Conservation (phyloP, 1,140 invertebrate genomes). For the Diachasma alloeum region DNA sequence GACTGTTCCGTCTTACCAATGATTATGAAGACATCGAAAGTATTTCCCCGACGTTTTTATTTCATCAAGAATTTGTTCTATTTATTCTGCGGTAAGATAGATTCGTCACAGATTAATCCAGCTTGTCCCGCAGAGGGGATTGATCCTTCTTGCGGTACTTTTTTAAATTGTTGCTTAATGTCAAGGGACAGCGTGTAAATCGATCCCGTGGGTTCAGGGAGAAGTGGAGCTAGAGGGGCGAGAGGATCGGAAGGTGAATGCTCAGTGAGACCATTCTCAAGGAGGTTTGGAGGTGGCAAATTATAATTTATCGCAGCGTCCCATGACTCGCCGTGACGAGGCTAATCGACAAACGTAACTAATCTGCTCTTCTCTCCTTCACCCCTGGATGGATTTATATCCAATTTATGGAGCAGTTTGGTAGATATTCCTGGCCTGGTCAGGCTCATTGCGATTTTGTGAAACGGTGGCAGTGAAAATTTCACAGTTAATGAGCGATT, state of each 20-base stretch:
- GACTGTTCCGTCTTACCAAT: too few species aligned
- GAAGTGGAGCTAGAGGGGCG: too few species aligned
- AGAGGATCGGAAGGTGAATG: background rate
- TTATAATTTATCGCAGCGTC: constrained; percentile 41
- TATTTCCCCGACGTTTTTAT: background rate
- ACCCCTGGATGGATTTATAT: background rate
- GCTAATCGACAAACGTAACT: constrained; percentile 44
- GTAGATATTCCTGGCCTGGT: background rate
- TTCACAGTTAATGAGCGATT: background rate
- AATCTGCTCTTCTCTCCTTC: constrained; percentile 23
- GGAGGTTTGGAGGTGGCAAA: constrained; percentile 32
- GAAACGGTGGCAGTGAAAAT: background rate
- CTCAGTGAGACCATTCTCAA: background rate
- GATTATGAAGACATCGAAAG: too few species aligned
- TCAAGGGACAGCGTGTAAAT: constrained; percentile 23
- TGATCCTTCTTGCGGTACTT: background rate
- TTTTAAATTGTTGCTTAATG: constrained; percentile 1
- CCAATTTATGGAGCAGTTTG: background rate
- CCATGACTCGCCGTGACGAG: constrained; percentile 15
- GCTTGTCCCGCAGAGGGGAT: background rate
- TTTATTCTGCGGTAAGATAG: background rate
- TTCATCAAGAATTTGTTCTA: background rate
- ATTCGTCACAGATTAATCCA: constrained; percentile 28
- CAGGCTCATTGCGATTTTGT: background rate
- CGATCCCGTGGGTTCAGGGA: background rate